These are phyloP conservation scores for Mallateleia sp. DNA, from an alignment of 2,888 invertebrate species.

Conservation along the genomic window DNA sequence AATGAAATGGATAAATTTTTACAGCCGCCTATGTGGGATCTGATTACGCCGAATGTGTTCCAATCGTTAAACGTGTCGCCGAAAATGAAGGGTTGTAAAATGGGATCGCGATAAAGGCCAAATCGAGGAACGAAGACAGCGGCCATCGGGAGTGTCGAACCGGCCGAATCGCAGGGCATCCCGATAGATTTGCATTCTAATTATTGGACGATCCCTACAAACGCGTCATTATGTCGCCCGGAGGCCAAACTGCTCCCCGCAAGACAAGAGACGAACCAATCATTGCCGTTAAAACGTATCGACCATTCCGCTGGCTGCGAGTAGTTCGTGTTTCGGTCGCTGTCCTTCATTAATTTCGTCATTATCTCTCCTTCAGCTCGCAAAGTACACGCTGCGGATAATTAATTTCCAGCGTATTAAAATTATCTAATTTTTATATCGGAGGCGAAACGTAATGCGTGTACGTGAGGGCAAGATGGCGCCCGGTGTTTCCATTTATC, in stretches of 20 bases:
- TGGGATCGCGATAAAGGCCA: too few species aligned
- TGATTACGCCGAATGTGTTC: too few species aligned
- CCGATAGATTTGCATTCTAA: conserved; percentile 72
- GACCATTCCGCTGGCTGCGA: conserved; percentile 8
- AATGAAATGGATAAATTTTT: too few species aligned
- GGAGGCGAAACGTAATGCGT: too few species aligned
- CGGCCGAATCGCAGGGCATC: conserved; percentile 44
- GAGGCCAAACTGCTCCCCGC: conserved; percentile 52
- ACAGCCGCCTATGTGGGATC: too few species aligned
- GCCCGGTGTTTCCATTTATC: neutral
- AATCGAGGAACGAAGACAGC: conserved; percentile 56
- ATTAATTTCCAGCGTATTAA: neutral
- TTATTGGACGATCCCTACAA: conserved; percentile 70
- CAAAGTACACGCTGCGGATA: neutral
- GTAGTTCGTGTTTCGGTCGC: neutral
- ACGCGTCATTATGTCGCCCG: conserved; percentile 67
- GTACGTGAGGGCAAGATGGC: neutral
- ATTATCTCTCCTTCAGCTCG: conserved; percentile 22
- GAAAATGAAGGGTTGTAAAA: too few species aligned
- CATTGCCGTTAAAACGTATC: conserved; percentile 41
- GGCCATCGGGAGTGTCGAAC: conserved; percentile 58
- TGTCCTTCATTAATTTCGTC: conserved; percentile 26
- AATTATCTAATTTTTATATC: neutral
- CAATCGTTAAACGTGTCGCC: too few species aligned
- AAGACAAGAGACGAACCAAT: conserved; percentile 66